Conservation (phyloP, 2,797 vertebrate species). For the Cirrhinus molitorella region DNA sequence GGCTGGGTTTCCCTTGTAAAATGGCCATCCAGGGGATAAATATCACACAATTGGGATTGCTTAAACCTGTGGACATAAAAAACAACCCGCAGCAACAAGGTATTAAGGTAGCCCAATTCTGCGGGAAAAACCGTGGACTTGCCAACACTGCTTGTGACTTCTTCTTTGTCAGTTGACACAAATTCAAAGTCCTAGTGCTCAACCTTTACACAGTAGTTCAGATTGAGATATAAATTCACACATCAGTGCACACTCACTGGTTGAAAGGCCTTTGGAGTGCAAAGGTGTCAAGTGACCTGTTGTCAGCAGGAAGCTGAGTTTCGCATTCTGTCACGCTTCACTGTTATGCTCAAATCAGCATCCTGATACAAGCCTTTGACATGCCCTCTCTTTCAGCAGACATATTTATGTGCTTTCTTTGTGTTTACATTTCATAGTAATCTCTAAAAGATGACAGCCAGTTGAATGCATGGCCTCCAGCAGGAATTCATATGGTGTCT, state of each 20-base stretch:
- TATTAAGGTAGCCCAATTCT: too few species aligned
- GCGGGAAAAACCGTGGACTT: too few species aligned
- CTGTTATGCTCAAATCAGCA: slow-evolving; percentile 11
- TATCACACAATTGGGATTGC: too few species aligned
- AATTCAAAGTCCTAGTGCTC: slow-evolving; percentile 7
- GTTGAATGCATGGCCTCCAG: background rate
- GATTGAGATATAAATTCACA: slow-evolving; percentile 41
- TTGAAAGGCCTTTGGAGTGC: background rate
- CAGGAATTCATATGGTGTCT: background rate
- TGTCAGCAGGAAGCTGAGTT: slow-evolving; percentile 1
- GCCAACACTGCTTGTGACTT: slow-evolving; percentile 11
- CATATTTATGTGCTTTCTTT: slow-evolving; percentile 9
- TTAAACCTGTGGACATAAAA: too few species aligned
- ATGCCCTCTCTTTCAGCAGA: background rate
- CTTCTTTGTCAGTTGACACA: slow-evolving; percentile 16
- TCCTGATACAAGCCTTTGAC: slow-evolving; percentile 3
- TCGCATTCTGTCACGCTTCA: slow-evolving; percentile 35
- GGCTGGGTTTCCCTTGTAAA: too few species aligned
- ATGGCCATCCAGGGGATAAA: too few species aligned
- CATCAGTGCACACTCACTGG: slow-evolving; percentile 1
- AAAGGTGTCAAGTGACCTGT: slow-evolving; percentile 28
- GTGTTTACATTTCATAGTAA: slow-evolving; percentile 40
- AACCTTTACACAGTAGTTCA: slow-evolving; percentile 4
- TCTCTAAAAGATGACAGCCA: slow-evolving; percentile 14
- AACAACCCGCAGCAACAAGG: too few species aligned